These are phyloP conservation scores for Lepilemur ruficaudatus DNA, from an alignment of 2,797 vertebrate species.

Conservation along the genomic window DNA sequence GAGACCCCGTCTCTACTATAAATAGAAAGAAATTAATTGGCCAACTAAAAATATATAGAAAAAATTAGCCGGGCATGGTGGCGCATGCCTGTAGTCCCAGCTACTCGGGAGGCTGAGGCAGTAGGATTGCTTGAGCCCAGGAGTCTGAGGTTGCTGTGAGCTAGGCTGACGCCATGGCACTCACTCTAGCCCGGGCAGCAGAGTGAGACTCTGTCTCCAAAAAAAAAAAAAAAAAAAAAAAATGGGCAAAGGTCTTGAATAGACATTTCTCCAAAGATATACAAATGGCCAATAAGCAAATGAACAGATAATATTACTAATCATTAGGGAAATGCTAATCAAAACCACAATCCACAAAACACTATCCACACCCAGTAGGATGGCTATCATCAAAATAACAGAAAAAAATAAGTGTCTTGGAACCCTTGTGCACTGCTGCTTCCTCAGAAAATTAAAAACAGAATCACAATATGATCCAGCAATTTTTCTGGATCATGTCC, in stretches of 20 bases:
- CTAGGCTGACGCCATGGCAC: too few species aligned
- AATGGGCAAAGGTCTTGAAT: neutral
- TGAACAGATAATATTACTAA: neutral
- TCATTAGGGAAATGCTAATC: neutral
- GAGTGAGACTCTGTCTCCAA: too few species aligned
- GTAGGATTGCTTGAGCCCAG: too few species aligned
- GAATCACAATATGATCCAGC: neutral
- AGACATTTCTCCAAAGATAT: neutral
- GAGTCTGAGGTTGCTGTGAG: too few species aligned
- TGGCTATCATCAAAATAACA: neutral
- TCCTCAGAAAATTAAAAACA: neutral
- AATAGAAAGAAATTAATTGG: too few species aligned
- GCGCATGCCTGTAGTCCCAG: too few species aligned
- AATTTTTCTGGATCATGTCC: neutral
- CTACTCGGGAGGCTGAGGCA: too few species aligned
- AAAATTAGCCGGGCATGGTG: too few species aligned
- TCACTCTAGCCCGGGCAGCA: too few species aligned
- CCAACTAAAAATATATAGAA: too few species aligned
- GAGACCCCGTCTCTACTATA: too few species aligned
- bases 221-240: neutral
- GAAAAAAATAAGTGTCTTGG: neutral
- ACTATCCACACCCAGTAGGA: neutral
- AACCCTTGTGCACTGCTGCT: neutral
- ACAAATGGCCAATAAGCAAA: neutral
- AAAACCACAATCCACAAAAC: neutral